Conservation (phyloP, 2,888 invertebrate genomes). For the Hemistola chrysoprasaria region DNA sequence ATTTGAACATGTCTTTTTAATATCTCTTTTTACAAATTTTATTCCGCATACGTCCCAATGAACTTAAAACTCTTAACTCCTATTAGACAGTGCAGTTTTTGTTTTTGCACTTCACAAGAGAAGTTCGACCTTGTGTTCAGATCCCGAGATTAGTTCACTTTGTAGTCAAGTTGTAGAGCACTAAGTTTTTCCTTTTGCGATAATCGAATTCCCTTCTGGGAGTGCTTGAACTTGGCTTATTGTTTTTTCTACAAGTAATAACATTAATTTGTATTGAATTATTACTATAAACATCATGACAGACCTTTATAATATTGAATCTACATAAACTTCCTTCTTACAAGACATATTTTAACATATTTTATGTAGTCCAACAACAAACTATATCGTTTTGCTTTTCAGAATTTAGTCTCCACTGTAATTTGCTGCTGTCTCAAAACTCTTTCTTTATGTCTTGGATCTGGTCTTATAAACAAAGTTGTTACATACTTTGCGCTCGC, state of each 20-base stretch:
- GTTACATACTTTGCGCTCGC: conserved; percentile 37
- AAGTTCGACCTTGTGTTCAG: conserved; percentile 56
- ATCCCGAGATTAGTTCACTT: conserved; percentile 62
- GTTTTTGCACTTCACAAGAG: conserved; percentile 40
- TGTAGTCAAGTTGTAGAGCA: conserved; percentile 50
- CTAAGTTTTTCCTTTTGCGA: conserved; percentile 52
- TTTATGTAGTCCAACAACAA: conserved; percentile 13
- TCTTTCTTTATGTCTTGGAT: conserved; percentile 41
- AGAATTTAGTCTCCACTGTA: conserved; percentile 27
- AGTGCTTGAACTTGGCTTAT: conserved; percentile 28
- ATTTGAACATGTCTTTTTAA: conserved; percentile 28
- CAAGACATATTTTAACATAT: too few species aligned
- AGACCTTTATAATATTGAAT: too few species aligned
- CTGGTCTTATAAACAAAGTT: conserved; percentile 30
- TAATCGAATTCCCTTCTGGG: conserved; percentile 43
- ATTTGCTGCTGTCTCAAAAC: conserved; percentile 33
- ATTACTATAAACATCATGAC: too few species aligned
- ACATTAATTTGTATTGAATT: too few species aligned
- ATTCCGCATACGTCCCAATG: conserved; percentile 36
- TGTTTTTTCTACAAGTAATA: background rate
- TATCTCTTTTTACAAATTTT: conserved; percentile 51
- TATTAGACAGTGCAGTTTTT: conserved; percentile 48
- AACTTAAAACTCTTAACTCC: conserved; percentile 47
- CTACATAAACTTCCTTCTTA: too few species aligned
- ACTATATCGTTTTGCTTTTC: conserved; percentile 20